Evolutionary conservation across 1,140 invertebrate species (phyloP), one percentile per base, ranked within the genome.

Genomic region (Caerostris darwini): DNA sequence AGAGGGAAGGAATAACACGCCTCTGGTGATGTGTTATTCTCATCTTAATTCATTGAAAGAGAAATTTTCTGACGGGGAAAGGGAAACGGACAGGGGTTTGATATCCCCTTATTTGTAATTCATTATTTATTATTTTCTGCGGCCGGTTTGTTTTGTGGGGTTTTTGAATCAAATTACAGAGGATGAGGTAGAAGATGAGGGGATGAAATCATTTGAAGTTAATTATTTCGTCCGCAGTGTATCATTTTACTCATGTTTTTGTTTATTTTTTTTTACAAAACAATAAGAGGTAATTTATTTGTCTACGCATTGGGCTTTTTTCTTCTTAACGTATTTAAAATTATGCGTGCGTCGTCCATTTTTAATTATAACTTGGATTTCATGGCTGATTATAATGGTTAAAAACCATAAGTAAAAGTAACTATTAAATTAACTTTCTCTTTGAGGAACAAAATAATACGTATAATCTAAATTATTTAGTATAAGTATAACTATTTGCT

Each of bases 1-100:
- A 54, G 82, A 56, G 82, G 82, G 57, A 34, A 58, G 57, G 57
- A 85, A 85, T 85, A 85, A 85, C 82, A 85, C 82, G 82, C 82
- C 82, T 85, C 54, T 12, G 7, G 82, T 19, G 82, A 85, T 85
- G 19, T 85, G 82, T 85, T 85, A 85, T 85, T 85, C 57, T 58
- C 82, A 19, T 85, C 54, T 58, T 58, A 85, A 56, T 58, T 58
- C 82, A 56, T 77, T 10, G 53, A 77, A 77, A 50, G 71, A 50
- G 71, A 53, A 77, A 50, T 50, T 64, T 14, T 34, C 34, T 34
- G 34, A 34, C 34, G 34, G 34, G 14, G 12, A 17, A 64, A 64
- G 61, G 17, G 61, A 12, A 64, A 64, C 12, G 17, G 12, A 64
- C 34, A 34, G 53, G 8, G 12, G 71, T 34, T 14, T 77, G 50